phyloP scores from a whole-genome alignment of 2,888 invertebrate genomes.

The Tethea ocularis region DNA sequence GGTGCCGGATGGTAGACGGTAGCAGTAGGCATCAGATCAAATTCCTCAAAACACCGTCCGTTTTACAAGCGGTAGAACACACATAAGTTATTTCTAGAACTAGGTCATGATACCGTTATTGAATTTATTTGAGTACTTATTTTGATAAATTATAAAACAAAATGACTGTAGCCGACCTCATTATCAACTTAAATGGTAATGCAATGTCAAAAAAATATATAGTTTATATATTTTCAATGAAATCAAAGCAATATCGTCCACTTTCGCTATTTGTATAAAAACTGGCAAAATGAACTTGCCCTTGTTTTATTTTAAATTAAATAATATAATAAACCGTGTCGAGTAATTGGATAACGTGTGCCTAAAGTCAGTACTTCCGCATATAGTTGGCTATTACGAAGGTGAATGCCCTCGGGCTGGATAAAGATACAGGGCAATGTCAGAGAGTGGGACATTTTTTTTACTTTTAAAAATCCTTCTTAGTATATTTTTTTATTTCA shows the following conservation, averaged over 20 bases:
- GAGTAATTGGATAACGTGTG: slow-evolving; percentile 31
- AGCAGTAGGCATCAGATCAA: too few relatives aligned
- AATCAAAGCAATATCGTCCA: slow-evolving; percentile 21
- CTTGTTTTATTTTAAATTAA: slow-evolving; percentile 41
- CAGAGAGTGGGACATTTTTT: slow-evolving; percentile 51
- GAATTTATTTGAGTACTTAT: background rate
- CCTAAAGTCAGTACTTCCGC: slow-evolving; percentile 43
- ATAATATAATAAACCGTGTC: slow-evolving; percentile 30
- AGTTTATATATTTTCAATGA: slow-evolving; percentile 13
- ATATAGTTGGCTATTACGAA: slow-evolving; percentile 37
- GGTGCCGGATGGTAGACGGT: too few relatives aligned
- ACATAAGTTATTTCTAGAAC: too few relatives aligned
- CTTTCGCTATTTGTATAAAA: slow-evolving; percentile 37
- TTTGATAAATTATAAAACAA: slow-evolving; percentile 2
- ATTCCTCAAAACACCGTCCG: too few relatives aligned
- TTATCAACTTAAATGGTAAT: slow-evolving; percentile 29
- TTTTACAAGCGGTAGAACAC: too few relatives aligned
- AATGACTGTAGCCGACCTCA: slow-evolving; percentile 18
- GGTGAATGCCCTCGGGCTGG: slow-evolving; percentile 69
- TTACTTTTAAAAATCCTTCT: slow-evolving; percentile 48
- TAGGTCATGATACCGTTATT: slow-evolving; percentile 7
- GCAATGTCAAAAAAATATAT: slow-evolving; percentile 32
- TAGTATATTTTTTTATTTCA: slow-evolving; percentile 21
- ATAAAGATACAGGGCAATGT: slow-evolving; percentile 59
- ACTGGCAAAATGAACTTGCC: slow-evolving; percentile 42